phyloP scores from a whole-genome alignment of 2,113 vertebrate species.

The Ochotona curzoniae region DNA sequence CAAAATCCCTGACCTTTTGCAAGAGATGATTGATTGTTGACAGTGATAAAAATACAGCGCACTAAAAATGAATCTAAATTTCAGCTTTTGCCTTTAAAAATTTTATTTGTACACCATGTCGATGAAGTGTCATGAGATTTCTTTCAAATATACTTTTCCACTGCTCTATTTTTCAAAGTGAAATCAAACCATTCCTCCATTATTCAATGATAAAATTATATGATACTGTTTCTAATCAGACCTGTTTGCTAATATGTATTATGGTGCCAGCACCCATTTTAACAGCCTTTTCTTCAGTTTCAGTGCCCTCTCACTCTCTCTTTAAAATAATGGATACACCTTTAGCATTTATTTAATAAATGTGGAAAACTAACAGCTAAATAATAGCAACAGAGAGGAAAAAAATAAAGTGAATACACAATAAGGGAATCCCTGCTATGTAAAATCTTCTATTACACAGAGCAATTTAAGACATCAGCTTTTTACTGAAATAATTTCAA shows the following conservation, averaged over 20 bases:
- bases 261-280: background rate
- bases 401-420: background rate
- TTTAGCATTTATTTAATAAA: background rate
- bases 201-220: conserved; percentile 79
- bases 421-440: background rate
- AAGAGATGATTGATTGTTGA: conserved; percentile 79
- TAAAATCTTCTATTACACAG: background rate
- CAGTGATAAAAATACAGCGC: conserved; percentile 76
- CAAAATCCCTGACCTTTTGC: conserved; percentile 46
- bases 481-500: background rate
- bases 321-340: background rate
- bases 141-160: conserved; percentile 78
- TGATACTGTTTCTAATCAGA: background rate
- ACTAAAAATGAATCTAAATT: conserved; percentile 75
- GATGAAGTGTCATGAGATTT: conserved; percentile 83
- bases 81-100: conserved; percentile 73
- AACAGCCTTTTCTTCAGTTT: background rate
- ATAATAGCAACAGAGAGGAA: background rate
- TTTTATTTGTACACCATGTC: conserved; percentile 79
- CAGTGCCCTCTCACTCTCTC: background rate
- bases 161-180: conserved; percentile 78
- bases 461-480: background rate
- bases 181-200: conserved; percentile 81
- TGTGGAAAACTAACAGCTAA: background rate
- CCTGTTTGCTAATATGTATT: background rate